These are phyloP conservation scores for Dissostichus mawsoni DNA, from an alignment of 2,113 vertebrate species.

Conservation along the genomic window DNA sequence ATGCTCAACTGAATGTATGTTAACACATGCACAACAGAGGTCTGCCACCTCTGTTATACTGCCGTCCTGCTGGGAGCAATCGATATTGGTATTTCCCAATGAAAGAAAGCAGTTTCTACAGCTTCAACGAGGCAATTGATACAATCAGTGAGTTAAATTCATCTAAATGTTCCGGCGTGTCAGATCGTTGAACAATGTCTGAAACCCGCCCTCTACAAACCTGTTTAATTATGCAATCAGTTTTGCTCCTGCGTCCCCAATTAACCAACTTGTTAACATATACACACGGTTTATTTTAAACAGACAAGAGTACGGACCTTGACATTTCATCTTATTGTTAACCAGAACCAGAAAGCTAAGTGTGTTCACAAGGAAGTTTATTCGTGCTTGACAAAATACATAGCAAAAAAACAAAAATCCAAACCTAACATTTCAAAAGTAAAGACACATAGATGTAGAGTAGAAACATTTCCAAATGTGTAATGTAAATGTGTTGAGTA, in stretches of 20 bases:
- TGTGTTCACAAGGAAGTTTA: no score
- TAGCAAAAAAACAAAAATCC: no score
- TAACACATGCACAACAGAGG: neutral
- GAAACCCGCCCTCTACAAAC: neutral
- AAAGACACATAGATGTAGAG: no score
- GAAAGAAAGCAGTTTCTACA: neutral
- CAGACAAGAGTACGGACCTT: no score
- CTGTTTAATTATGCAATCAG: neutral
- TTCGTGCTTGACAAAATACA: no score
- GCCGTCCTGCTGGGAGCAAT: neutral
- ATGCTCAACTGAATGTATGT: slow-evolving; percentile 11
- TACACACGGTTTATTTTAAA: no score
- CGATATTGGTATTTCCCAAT: neutral
- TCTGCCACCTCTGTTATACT: neutral
- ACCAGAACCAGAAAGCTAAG: no score
- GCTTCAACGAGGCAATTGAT: neutral
- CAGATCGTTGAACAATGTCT: neutral
- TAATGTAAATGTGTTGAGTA: no score
- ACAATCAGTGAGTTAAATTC: neutral
- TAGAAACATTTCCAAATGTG: no score
- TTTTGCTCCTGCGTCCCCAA: neutral
- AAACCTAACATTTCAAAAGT: no score
- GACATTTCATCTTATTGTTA: no score
- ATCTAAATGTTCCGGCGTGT: neutral
- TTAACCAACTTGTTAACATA: neutral